These are phyloP conservation scores for Limnephilus rhombicus DNA, from an alignment of 2,888 invertebrate species.

Conservation along the genomic window DNA sequence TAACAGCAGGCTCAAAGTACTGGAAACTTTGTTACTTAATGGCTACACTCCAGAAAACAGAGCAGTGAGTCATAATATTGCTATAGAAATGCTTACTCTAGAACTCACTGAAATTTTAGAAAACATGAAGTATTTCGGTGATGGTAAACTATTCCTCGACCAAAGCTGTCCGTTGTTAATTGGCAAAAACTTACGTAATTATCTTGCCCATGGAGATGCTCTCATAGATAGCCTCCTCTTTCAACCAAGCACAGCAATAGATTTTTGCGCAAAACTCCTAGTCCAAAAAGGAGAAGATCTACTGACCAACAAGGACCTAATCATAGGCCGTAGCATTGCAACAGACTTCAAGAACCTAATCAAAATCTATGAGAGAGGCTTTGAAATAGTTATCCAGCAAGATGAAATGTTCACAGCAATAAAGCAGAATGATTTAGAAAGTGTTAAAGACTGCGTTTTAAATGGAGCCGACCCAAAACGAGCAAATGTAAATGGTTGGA, in stretches of 20 bases:
- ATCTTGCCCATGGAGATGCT: conserved; percentile 12
- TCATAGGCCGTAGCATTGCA: not conserved
- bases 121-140: not conserved
- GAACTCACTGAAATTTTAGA: conserved; percentile 13
- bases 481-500: not conserved
- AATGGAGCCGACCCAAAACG: not conserved
- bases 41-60: not conserved
- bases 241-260: not conserved
- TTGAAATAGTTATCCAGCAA: not conserved
- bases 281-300: not conserved
- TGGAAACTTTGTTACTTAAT: not conserved
- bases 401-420: not conserved
- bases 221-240: conserved; percentile 12
- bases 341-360: not conserved
- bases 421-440: not conserved
- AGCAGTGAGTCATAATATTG: not conserved
- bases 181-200: conserved; percentile 2
- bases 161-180: not conserved
- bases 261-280: not conserved
- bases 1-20: not conserved
- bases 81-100: conserved; percentile 7
- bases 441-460: not conserved
- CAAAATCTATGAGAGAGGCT: not conserved
- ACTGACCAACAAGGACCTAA: not conserved
- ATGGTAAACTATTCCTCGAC: not conserved